Evolutionary conservation across 2,888 invertebrate genomes (phyloP).

Genomic region (Eurytoma adleriae): DNA sequence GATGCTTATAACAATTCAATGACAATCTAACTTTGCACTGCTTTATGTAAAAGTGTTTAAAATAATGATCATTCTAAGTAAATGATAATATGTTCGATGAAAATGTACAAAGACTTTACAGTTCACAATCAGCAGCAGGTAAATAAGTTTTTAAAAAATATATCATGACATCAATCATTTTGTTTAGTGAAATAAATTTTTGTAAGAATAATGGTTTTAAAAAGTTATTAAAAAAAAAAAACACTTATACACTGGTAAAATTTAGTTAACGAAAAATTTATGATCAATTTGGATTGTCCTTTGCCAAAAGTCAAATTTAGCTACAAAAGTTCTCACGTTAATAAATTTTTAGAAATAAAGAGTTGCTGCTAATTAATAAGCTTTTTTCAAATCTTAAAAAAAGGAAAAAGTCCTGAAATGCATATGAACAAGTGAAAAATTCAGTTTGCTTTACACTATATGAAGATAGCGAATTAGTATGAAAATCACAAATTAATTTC

Average conservation of each 20-base stretch:
- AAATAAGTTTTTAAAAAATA: neutral
- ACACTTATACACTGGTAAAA: slow-evolving; percentile 17
- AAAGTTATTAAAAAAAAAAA: slow-evolving; percentile 15
- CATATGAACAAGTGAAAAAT: slow-evolving; percentile 61
- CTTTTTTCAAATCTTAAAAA: slow-evolving; percentile 6
- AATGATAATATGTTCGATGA: slow-evolving; percentile 29
- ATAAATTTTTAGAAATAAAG: slow-evolving; percentile 28
- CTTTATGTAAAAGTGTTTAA: slow-evolving; percentile 36
- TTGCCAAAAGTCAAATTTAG: slow-evolving; percentile 54
- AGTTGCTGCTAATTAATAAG: slow-evolving; percentile 16
- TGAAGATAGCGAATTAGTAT: slow-evolving; percentile 63
- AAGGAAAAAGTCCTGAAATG: slow-evolving; percentile 41
- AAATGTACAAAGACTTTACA: slow-evolving; percentile 42
- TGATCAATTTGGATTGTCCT: slow-evolving; percentile 43
- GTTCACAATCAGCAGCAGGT: slow-evolving; percentile 21
- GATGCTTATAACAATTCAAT: slow-evolving; percentile 25
- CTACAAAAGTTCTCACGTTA: slow-evolving; percentile 48
- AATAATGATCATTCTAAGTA: slow-evolving; percentile 19
- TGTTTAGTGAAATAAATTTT: neutral
- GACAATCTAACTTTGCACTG: slow-evolving; percentile 14
- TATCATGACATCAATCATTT: slow-evolving; percentile 6
- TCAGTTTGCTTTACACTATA: slow-evolving; percentile 63
- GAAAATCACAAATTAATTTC: slow-evolving; percentile 64
- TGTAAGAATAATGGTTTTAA: neutral
- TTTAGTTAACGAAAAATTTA: slow-evolving; percentile 26